Evolutionary conservation across 2,113 vertebrate genomes (phyloP).

Genomic region (Megaleporinus macrocephalus): DNA sequence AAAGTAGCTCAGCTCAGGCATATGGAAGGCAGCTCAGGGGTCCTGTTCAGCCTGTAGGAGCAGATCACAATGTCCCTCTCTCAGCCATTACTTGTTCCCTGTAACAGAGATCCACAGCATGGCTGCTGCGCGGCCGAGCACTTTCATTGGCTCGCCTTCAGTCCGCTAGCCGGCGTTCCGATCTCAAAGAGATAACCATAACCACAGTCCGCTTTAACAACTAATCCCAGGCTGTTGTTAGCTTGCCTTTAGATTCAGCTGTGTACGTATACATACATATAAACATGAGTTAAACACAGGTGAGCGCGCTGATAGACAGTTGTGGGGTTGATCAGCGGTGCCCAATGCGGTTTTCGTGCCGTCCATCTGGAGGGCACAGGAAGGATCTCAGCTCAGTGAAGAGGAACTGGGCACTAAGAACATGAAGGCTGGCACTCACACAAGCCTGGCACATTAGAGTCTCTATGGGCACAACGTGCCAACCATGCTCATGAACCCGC

Average conservation of each 20-base stretch:
- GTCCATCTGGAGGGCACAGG: constrained; percentile 68
- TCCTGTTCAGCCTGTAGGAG: constrained; percentile 26
- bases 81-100: not conserved
- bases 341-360: constrained; percentile 54
- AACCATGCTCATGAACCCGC: constrained; percentile 69
- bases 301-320: constrained; percentile 31
- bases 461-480: constrained; percentile 67
- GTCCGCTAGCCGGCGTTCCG: not conserved
- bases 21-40: constrained; percentile 26
- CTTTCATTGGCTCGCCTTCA: not conserved
- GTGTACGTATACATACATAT: not conserved
- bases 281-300: not conserved
- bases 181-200: constrained; percentile 15
- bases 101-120: not conserved
- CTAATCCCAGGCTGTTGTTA: not conserved
- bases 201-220: not conserved
- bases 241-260: not conserved
- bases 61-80: not conserved
- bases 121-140: not conserved
- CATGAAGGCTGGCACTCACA: constrained; percentile 63
- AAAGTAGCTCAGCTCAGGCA: constrained; percentile 6
- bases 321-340: constrained; percentile 53
- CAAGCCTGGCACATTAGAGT: constrained; percentile 65
- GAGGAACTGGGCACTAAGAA: constrained; percentile 60
- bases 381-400: constrained; percentile 61